These are phyloP conservation scores for Microchirus variegatus DNA, from an alignment of 2,797 vertebrate species.

Conservation along the genomic window DNA sequence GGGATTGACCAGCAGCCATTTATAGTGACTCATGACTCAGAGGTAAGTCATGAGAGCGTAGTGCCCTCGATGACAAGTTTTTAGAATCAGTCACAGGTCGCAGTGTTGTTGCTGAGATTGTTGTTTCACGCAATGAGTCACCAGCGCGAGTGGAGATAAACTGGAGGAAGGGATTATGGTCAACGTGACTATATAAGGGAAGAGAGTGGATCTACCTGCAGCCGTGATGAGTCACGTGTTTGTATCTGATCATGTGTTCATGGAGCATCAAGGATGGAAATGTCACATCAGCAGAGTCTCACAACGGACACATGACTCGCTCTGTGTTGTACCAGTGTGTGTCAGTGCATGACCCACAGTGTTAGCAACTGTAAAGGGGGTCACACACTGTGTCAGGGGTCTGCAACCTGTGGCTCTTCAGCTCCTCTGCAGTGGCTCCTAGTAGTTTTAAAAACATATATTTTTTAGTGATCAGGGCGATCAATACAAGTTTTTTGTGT, in stretches of 20 bases:
- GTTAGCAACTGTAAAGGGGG: no score
- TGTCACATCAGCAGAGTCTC: slow-evolving; percentile 62
- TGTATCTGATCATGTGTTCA: slow-evolving; percentile 33
- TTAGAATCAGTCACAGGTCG: slow-evolving; percentile 26
- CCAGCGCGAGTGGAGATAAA: slow-evolving; percentile 17
- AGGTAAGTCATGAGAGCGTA: slow-evolving; percentile 46
- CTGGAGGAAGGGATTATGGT: background rate
- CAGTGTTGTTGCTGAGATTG: slow-evolving; percentile 21
- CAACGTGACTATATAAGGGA: slow-evolving; percentile 30
- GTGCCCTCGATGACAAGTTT: slow-evolving; percentile 16
- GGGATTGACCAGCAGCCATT: slow-evolving; percentile 61
- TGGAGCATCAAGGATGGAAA: slow-evolving; percentile 40
- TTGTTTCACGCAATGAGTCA: slow-evolving; percentile 45
- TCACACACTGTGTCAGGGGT: no score
- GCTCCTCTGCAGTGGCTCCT: no score
- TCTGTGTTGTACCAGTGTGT: slow-evolving; percentile 3
- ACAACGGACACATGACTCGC: slow-evolving; percentile 47
- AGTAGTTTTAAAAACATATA: no score
- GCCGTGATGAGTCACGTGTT: slow-evolving; percentile 46
- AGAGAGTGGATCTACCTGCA: slow-evolving; percentile 10
- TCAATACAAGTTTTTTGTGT: no score
- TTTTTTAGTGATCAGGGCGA: no score
- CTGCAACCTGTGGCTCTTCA: no score
- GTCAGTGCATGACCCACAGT: background rate
- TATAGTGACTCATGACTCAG: slow-evolving; percentile 59